Evolutionary conservation across 2,113 vertebrate genomes (phyloP), one percentile per base, ranked within the genome.

Genomic region (Strix uralensis): DNA sequence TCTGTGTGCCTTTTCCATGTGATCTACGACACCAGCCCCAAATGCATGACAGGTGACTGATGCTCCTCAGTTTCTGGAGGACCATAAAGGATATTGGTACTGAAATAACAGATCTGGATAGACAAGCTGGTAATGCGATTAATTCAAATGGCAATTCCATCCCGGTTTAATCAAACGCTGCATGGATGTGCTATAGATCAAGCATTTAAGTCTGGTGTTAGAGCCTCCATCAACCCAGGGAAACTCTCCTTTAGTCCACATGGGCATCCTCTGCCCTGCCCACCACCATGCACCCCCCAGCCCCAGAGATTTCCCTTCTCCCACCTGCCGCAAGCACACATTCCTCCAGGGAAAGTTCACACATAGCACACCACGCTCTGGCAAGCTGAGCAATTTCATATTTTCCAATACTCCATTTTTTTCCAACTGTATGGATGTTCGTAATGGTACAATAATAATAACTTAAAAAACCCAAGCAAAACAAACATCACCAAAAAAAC

Each of bases 31-130:
- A 3, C 40, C 86, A 90, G 46, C 54, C 54, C 67, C 55, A 47
- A 20, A 38, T 0, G 1, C 3, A 0, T 42, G 79, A 29, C 51
- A 70, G 55, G 62, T 19, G 62, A 72, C 0, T 0, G 57, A 72
- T 69, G 72, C 19, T 88, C 18, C 82, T 54, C 1, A 1, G 27
- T 36, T 93, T 82, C 36, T 5, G 1, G 32, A 86, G 40, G 49
- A 58, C 54, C 36, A 0, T 17, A 66, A 42, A 16, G n/a, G 54
- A n/a, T 70, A 32, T 27, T 74, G 46, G 30, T 58, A 13, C 71
- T 66, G 91, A 44, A 81, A 26, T 26, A 86, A 61, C 54, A 18
- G 54, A 61, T 62, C 80, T 65, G 66, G 44, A 61, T 27, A 34
- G 71, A 86, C 27, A 72, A 36, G 27, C 16, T 58, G 62, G 11